These are phyloP conservation scores for Lutjanus argentimaculatus DNA, from an alignment of 2,797 vertebrate species.

Conservation along the genomic window DNA sequence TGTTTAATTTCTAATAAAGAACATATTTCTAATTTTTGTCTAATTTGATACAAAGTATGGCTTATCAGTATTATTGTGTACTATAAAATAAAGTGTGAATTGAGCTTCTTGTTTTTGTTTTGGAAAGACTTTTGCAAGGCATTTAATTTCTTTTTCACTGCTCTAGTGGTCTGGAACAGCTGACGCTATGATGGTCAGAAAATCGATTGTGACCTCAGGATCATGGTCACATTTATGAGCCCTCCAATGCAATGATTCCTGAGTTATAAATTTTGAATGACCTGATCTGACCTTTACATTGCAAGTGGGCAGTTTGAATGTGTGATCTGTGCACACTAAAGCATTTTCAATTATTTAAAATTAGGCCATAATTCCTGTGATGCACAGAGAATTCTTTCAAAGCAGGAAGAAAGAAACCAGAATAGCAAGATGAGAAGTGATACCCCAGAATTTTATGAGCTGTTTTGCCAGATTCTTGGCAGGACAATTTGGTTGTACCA, in stretches of 20 bases:
- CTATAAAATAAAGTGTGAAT: too few relatives aligned
- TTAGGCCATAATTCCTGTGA: not conserved
- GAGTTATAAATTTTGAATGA: conserved; percentile 6
- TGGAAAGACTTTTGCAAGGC: not conserved
- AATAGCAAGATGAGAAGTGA: too few relatives aligned
- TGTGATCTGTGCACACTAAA: not conserved
- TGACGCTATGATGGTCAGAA: not conserved
- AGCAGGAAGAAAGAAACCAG: too few relatives aligned
- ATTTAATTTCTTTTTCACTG: not conserved
- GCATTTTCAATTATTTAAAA: not conserved
- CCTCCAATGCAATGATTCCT: not conserved
- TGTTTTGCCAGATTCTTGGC: too few relatives aligned
- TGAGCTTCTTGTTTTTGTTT: not conserved
- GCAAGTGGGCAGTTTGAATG: not conserved
- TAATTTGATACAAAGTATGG: not conserved
- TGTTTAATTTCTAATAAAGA: too few relatives aligned
- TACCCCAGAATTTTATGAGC: too few relatives aligned
- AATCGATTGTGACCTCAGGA: conserved; percentile 32
- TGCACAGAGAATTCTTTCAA: too few relatives aligned
- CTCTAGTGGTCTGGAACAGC: conserved; percentile 16
- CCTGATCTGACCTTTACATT: conserved; percentile 7
- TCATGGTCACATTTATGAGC: conserved; percentile 23
- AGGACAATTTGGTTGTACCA: too few relatives aligned
- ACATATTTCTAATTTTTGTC: not conserved
- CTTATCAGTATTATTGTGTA: not conserved